These are phyloP conservation scores for Sciurus carolinensis DNA, from an alignment of 2,797 vertebrate genomes.

Conservation along the genomic window DNA sequence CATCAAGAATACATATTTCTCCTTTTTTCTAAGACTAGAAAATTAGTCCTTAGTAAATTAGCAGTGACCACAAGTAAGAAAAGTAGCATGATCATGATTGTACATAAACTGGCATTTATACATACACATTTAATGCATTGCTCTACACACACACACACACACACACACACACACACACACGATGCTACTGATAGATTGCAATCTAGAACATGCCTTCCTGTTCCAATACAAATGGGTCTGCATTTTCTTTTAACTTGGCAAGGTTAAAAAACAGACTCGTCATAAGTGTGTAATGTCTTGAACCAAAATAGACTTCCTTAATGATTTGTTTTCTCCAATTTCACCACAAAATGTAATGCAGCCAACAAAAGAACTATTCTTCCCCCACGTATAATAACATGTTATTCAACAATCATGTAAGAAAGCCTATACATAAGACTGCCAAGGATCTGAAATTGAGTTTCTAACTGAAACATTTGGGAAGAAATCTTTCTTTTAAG, in stretches of 20 bases:
- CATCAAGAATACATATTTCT: background rate
- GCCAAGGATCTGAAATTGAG: constrained; percentile 82
- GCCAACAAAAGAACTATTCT: constrained; percentile 84
- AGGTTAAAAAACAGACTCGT: constrained; percentile 81
- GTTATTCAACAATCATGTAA: constrained; percentile 81
- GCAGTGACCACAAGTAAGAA: background rate
- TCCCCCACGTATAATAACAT: constrained; percentile 77
- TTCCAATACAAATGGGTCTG: constrained; percentile 78
- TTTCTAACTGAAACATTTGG: constrained; percentile 73
- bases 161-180: background rate
- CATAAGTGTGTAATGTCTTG: constrained; percentile 81
- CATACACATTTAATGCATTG: background rate
- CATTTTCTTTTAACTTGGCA: constrained; percentile 81
- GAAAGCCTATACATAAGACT: constrained; percentile 72
- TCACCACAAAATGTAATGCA: constrained; percentile 82
- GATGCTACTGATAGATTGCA: constrained; percentile 65
- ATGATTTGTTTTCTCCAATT: constrained; percentile 84
- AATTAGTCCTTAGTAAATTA: constrained; percentile 18
- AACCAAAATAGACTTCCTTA: constrained; percentile 85
- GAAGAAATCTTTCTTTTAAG: constrained; percentile 63
- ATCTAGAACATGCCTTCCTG: constrained; percentile 77
- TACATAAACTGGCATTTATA: background rate
- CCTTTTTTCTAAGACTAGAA: constrained; percentile 37
- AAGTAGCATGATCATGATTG: background rate
- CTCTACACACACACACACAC: background rate